Evolutionary conservation across 2,888 invertebrate species (phyloP).

Genomic region (Malacosoma neustria): DNA sequence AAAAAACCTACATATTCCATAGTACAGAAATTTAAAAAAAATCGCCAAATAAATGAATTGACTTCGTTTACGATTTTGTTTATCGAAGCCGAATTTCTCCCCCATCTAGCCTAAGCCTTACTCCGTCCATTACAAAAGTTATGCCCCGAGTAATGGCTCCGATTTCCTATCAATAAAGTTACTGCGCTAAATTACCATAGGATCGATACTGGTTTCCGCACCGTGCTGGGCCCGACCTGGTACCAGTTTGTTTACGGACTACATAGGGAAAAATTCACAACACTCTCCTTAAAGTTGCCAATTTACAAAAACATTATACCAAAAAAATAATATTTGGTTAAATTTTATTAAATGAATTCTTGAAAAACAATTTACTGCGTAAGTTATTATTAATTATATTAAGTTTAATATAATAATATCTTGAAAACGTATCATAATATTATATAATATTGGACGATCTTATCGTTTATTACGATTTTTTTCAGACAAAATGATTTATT

Average conservation of each 20-base stretch:
- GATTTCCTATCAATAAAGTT: slow-evolving; percentile 46
- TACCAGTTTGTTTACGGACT: slow-evolving; percentile 15
- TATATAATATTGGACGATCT: too few species aligned
- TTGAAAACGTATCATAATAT: too few species aligned
- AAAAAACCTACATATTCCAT: too few species aligned
- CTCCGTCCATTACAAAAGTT: background rate
- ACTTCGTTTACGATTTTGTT: background rate
- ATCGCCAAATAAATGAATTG: too few species aligned
- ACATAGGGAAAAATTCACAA: slow-evolving; percentile 3
- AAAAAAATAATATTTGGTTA: too few species aligned
- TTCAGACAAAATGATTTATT: background rate
- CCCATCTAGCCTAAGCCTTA: background rate
- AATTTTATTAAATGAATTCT: too few species aligned
- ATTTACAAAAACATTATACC: too few species aligned
- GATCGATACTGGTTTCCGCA: slow-evolving; percentile 53
- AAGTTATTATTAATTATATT: too few species aligned
- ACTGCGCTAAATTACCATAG: slow-evolving; percentile 48
- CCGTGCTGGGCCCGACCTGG: slow-evolving; percentile 35
- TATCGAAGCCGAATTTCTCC: background rate
- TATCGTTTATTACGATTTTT: too few species aligned
- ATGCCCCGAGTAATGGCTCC: slow-evolving; percentile 9
- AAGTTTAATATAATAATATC: too few species aligned
- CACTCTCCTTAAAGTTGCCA: background rate
- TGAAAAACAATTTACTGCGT: too few species aligned
- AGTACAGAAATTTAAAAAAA: too few species aligned